Evolutionary conservation across 2,888 invertebrate species (phyloP).

Genomic region (Andrena trimmerana): DNA sequence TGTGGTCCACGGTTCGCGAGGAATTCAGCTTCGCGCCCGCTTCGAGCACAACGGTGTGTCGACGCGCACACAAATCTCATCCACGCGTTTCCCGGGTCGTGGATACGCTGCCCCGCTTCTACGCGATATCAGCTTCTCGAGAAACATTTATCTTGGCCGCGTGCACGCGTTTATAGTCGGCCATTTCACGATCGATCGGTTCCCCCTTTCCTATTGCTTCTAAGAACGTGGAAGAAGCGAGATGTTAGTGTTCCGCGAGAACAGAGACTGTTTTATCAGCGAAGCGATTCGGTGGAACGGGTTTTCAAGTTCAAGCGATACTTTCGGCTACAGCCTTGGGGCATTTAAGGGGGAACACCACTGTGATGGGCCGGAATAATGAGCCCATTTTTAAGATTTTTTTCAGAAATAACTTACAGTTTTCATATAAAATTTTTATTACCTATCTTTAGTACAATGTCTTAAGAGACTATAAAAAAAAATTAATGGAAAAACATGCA

Average conservation of each 20-base stretch:
- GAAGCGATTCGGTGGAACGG: too few relatives aligned
- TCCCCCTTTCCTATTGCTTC: conserved; percentile 35
- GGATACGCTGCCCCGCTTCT: not conserved
- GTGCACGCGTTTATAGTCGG: conserved; percentile 36
- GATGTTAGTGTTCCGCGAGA: not conserved
- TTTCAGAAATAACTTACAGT: too few relatives aligned
- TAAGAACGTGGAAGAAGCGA: conserved; percentile 27
- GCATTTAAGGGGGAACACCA: too few relatives aligned
- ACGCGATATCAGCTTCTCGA: conserved; percentile 28
- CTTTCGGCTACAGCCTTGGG: too few relatives aligned
- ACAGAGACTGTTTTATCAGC: not conserved
- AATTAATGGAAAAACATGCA: too few relatives aligned
- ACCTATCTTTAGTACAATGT: too few relatives aligned
- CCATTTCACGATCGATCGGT: conserved; percentile 61
- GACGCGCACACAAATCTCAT: not conserved
- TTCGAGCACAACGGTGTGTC: not conserved
- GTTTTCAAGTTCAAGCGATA: too few relatives aligned
- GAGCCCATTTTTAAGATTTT: too few relatives aligned
- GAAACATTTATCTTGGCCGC: conserved; percentile 46
- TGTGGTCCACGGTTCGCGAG: not conserved
- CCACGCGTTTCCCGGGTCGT: not conserved
- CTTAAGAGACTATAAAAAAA: too few relatives aligned
- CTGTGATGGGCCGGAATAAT: too few relatives aligned
- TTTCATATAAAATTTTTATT: too few relatives aligned
- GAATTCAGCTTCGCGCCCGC: not conserved